Evolutionary conservation across 2,797 vertebrate species (phyloP).

Genomic region (Malacoraja senta): DNA sequence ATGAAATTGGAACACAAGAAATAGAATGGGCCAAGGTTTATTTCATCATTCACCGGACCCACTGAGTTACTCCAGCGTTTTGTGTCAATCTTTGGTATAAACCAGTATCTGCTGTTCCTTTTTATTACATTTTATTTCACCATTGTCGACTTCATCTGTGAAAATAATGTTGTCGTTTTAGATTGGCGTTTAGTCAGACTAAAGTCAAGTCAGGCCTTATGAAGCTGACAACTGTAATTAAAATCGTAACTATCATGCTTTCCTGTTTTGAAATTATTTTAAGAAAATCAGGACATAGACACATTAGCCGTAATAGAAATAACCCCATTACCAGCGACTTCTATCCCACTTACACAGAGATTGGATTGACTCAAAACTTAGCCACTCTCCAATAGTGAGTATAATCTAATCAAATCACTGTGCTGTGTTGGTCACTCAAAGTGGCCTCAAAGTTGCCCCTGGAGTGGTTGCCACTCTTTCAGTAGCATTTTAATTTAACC

Average conservation of each 20-base stretch:
- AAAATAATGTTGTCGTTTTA: not conserved
- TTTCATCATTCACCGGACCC: not conserved
- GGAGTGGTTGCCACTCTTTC: not conserved
- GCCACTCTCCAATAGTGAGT: not conserved
- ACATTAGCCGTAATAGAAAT: not conserved
- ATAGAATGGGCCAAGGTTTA: not conserved
- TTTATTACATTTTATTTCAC: not conserved
- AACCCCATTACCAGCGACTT: not conserved
- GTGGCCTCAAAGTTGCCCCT: not conserved
- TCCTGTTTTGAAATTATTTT: not conserved
- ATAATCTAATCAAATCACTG: not conserved
- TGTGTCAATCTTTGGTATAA: too few relatives aligned
- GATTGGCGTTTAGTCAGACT: not conserved
- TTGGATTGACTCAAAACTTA: not conserved
- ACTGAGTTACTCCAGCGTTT: too few relatives aligned
- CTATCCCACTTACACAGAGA: not conserved
- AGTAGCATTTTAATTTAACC: not conserved
- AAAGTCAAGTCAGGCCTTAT: not conserved
- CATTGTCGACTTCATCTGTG: not conserved
- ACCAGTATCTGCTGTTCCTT: too few relatives aligned
- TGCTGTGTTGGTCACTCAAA: not conserved
- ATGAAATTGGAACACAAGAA: not conserved
- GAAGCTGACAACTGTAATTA: not conserved
- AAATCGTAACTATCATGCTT: not conserved
- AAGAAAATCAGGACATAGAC: not conserved